Conservation (phyloP, 2,888 invertebrate genomes). For the Rhagonycha fulva region DNA sequence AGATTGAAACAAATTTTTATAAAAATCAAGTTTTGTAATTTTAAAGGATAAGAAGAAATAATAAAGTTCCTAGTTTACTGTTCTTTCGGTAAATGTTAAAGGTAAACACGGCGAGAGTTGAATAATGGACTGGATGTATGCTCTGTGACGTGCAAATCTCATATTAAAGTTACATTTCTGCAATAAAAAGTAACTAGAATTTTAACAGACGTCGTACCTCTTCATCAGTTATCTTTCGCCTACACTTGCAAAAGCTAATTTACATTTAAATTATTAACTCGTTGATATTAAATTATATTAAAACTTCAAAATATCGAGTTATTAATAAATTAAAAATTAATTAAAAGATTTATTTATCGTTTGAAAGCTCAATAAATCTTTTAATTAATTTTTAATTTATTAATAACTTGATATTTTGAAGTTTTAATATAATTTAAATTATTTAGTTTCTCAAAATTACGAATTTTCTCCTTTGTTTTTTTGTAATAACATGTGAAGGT, state of each 20-base stretch:
- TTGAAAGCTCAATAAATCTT: no score
- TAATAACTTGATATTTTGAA: no score
- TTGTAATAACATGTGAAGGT: neutral
- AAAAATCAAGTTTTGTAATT: neutral
- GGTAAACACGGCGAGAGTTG: neutral
- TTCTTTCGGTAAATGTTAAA: neutral
- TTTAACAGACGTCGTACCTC: neutral
- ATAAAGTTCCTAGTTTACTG: neutral
- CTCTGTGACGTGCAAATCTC: neutral
- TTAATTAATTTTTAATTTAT: no score
- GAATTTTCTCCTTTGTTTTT: neutral
- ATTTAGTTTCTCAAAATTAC: neutral
- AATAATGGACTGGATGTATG: neutral
- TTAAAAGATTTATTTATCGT: no score
- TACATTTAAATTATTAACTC: neutral
- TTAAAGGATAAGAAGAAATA: neutral
- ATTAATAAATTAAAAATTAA: no score
- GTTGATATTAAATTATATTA: no score
- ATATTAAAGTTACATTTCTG: no score
- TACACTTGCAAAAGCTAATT: neutral
- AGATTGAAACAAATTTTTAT: no score
- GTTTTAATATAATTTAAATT: no score
- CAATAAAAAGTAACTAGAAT: neutral
- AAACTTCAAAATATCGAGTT: no score
- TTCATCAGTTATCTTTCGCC: neutral